Evolutionary conservation across 2,797 vertebrate species (phyloP), one percentile per base, ranked within the genome.

Genomic region (Capromys pilorides): DNA sequence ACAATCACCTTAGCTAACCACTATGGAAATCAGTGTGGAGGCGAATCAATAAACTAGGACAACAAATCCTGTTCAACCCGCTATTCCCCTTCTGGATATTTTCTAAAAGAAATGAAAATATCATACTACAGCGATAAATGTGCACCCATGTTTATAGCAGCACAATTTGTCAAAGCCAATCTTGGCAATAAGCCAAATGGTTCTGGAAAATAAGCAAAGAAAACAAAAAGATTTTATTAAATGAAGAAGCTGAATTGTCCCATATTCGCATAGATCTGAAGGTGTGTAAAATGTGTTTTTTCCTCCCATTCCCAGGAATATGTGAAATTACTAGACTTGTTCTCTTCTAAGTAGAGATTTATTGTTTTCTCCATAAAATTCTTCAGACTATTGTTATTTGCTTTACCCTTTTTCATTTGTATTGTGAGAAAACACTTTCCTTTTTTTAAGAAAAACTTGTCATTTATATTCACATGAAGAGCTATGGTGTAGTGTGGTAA

Each of bases 361-460:
- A 83, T 64, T 91, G 64, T 54, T 87, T 88, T 88, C 54, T 91
- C 13, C 18, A 77, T 57, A 83, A 88, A 71, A 84, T 16, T 26
- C 6, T 71, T 73, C 21, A 66, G 41, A 57, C 71, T 36, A 49
- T 57, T 79, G 6, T 77, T 67, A 13, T 73, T 83, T 88, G 8
- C 59, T 90, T 41, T 84, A 69, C 18, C 51, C 1, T 67, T 89
- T 59, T 57, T 66, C 86, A 66, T 67, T 87, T 67, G 24, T 82
- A 41, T 33, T 84, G 19, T 88, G 62, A 67, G 12, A 41, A 71
- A 86, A 80, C 39, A 57, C 2, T 78, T 83, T 31, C 31, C 19
- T 5, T 5, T 41, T 24, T 59, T 82, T 19, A 1, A 19, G 66
- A 88, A 71, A 88, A 83, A 79, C 14, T 14, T 36, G 0, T 78